Evolutionary conservation across 2,797 vertebrate species (phyloP).

Genomic region (Lacerta bilineata): DNA sequence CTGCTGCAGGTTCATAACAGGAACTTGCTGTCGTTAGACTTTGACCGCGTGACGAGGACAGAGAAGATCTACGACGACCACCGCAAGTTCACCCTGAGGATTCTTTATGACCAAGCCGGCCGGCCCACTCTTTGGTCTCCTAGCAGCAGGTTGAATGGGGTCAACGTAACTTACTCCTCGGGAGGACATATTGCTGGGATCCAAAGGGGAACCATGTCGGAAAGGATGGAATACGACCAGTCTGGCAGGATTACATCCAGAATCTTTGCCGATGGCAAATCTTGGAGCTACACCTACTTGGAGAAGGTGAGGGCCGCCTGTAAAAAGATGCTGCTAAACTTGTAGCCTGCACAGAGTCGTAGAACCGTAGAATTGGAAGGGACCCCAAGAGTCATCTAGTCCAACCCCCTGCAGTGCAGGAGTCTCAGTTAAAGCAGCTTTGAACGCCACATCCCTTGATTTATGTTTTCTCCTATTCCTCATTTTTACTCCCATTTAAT

Average conservation of each 20-base stretch:
- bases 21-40: slow-evolving; percentile 96
- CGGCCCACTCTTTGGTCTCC: slow-evolving; percentile 98
- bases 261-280: slow-evolving; percentile 97
- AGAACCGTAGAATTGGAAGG: no score
- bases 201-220: slow-evolving; percentile 97
- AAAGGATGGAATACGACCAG: slow-evolving; percentile 97
- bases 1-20: slow-evolving; percentile 93
- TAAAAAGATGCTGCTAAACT: not conserved
- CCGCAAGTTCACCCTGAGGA: slow-evolving; percentile 96
- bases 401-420: no score
- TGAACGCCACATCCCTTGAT: not conserved
- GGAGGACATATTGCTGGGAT: slow-evolving; percentile 95
- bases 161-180: slow-evolving; percentile 95
- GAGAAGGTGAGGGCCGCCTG: slow-evolving; percentile 87
- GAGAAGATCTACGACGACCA: slow-evolving; percentile 99
- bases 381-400: no score
- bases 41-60: slow-evolving; percentile 96
- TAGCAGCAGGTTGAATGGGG: slow-evolving; percentile 94
- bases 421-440: no score
- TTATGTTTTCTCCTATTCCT: not conserved
- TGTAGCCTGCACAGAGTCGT: no score
- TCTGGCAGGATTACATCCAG: slow-evolving; percentile 92
- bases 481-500: not conserved
- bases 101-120: slow-evolving; percentile 94
- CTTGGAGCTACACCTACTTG: slow-evolving; percentile 98